Evolutionary conservation across 2,797 vertebrate genomes (phyloP).

Genomic region (Miichthys miiuy): DNA sequence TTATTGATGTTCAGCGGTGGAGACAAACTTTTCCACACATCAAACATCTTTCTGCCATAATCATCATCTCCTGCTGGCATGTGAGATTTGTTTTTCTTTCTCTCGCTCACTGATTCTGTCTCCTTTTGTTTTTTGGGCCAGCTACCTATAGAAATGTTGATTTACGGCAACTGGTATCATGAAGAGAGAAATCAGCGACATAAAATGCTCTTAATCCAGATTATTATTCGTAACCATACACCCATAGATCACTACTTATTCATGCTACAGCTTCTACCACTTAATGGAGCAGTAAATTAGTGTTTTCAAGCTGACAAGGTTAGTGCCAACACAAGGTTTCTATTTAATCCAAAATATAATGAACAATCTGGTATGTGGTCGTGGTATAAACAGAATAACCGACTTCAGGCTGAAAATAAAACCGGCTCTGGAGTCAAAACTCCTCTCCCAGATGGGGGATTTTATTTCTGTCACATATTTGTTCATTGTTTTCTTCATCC

Average conservation of each 20-base stretch:
- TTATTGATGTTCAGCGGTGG: conserved; percentile 69
- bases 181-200: background rate
- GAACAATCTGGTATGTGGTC: conserved; percentile 52
- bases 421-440: conserved; percentile 4
- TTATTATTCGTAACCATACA: conserved; percentile 1
- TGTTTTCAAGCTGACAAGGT: conserved; percentile 52
- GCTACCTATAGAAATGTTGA: background rate
- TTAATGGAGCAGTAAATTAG: conserved; percentile 55
- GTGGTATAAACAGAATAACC: conserved; percentile 51
- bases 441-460: conserved; percentile 25
- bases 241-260: conserved; percentile 20
- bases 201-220: background rate
- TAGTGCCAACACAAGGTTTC: conserved; percentile 45
- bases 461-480: conserved; percentile 52
- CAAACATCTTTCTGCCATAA: conserved; percentile 65
- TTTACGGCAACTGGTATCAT: conserved; percentile 12
- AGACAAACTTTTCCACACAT: conserved; percentile 75
- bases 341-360: conserved; percentile 55
- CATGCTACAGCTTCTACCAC: conserved; percentile 38
- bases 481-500: conserved; percentile 41
- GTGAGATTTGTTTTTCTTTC: conserved; percentile 58
- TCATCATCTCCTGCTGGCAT: conserved; percentile 65
- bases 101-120: conserved; percentile 24
- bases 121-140: conserved; percentile 21
- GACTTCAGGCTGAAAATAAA: conserved; percentile 39